Base-by-base conservation (phyloP, 2,888 invertebrate species). In the Panzeria rudis region DNA sequence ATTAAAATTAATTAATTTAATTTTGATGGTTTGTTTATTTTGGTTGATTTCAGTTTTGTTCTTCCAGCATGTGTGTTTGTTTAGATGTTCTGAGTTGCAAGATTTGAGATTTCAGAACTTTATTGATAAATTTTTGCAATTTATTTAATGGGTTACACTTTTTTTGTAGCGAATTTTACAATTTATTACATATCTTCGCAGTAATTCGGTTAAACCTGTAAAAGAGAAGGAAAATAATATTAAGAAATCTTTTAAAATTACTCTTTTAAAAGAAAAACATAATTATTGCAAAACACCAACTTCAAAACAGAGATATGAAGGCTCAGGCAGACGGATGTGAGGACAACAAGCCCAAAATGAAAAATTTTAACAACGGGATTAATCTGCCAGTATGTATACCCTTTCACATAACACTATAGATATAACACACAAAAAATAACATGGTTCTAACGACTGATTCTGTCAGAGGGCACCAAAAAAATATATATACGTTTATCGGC, bases 1-100 rank as follows among this genome's bases (percentile, higher is more conserved):
- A 52, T 61, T 66, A 59, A 62, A 77, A 71, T 29, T 17, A 68
- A 56, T 50, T 66, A 41, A n/a, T 47, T 52, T 68, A 23, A 47
- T 76, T 62, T 54, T 52, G 44, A 8, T 25, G 29, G 9, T 59
- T 8, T 17, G 15, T 44, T 41, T 75, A 44, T 44, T 73, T 73
- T 23, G 44, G 3, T 75, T 73, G 2, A 25, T 38, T 61, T 54
- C 2, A 50, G 20, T 56, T 61, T 44, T 29, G 23, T 47, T 38
- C 20, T 59, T 59, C 23, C 62, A 13, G 50, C 5, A 32, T 47
- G 56, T 29, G 7, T n/a, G 7, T n/a, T 17, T 41, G 20, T 52
- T 17, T 61, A 52, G 8, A 2, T 17, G 17, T 38, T 41, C 56
- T 68, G 25, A 41, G 15, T 7, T 35, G 66, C 17, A 61, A 47